Evolutionary conservation across 2,888 invertebrate species (phyloP).

Genomic region (Apotomis capreana): DNA sequence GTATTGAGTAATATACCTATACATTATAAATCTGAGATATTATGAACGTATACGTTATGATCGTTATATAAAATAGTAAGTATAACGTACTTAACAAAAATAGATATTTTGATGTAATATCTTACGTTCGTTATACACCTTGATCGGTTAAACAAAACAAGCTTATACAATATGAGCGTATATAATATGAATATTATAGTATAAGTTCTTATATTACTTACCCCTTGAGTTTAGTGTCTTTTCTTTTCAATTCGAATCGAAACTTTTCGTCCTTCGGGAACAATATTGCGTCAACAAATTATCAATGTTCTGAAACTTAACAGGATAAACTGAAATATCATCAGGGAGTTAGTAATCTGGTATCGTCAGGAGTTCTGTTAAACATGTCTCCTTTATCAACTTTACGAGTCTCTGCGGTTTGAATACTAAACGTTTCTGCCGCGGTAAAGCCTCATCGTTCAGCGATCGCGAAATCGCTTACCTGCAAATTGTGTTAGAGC

Average conservation of each 20-base stretch:
- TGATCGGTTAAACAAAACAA: too few species aligned
- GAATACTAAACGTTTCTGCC: conserved; percentile 15
- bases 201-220: too few species aligned
- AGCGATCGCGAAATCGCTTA: conserved; percentile 6
- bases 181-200: too few species aligned
- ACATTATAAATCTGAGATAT: too few species aligned
- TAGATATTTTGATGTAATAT: too few species aligned
- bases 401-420: conserved; percentile 17
- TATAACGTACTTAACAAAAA: too few species aligned
- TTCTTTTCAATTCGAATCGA: neutral
- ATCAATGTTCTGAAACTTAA: neutral
- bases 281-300: neutral
- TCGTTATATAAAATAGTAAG: too few species aligned
- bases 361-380: conserved; percentile 4
- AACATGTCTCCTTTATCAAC: conserved; percentile 24
- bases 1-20: too few species aligned
- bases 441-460: neutral
- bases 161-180: too few species aligned
- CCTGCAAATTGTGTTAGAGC: neutral
- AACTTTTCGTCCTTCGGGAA: neutral
- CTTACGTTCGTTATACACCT: too few species aligned
- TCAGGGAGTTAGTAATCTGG: conserved; percentile 14
- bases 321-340: neutral
- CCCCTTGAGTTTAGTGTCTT: neutral
- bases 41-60: too few species aligned